A percentile compares a stretch with the other conserved stretches of the same genome.
Conservation (phyloP, 2,797 vertebrate genomes). For the Peromyscus eremicus region DNA sequence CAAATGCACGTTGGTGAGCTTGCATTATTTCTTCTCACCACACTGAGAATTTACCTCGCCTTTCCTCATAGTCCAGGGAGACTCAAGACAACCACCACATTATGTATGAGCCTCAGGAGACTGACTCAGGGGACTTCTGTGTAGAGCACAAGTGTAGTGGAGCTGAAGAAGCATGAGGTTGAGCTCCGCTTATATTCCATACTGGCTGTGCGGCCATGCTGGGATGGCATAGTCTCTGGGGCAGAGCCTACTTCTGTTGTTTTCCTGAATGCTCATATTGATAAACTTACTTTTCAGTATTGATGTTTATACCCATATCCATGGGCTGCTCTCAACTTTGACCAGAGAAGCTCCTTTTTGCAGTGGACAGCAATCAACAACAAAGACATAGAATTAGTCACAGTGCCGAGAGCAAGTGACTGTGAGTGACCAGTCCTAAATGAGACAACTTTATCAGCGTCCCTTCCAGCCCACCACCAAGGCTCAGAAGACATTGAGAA, state of each 20-base stretch:
- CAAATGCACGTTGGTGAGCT: neutral
- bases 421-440: neutral
- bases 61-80: slow-evolving; percentile 13
- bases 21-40: neutral
- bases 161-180: neutral
- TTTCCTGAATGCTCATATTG: neutral
- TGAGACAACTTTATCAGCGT: too few species aligned
- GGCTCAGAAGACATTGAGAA: neutral
- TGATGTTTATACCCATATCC: neutral
- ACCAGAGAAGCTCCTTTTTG: neutral
- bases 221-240: neutral
- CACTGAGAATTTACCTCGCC: neutral
- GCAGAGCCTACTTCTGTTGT: neutral
- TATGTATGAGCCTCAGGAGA: neutral
- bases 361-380: neutral
- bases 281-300: neutral
- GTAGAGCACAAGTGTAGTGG: neutral
- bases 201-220: neutral
- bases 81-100: neutral
- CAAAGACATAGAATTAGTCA: too few species aligned
- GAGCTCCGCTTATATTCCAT: neutral
- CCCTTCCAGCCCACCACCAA: neutral
- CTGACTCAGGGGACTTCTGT: neutral
- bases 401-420: too few species aligned
- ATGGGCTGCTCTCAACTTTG: neutral